phyloP scores from a whole-genome alignment of 2,113 vertebrate genomes.

The Callorhinus ursinus region DNA sequence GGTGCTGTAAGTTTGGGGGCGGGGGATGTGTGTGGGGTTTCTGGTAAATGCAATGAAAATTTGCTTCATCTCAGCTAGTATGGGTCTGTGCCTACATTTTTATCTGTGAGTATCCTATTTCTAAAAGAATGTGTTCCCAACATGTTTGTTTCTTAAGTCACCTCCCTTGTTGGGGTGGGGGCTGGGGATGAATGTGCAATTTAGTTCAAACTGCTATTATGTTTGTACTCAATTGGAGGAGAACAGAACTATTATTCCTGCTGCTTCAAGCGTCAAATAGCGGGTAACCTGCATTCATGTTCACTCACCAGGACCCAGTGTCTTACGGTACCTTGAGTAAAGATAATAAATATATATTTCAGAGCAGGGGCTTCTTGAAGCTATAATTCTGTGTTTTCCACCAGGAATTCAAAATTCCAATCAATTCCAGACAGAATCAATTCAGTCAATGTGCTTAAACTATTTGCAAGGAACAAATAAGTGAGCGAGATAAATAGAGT shows the following conservation, averaged over 20 bases:
- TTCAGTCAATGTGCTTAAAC: not conserved
- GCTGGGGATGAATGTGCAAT: too few species aligned
- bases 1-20: not conserved
- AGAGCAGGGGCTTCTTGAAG: not conserved
- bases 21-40: not conserved
- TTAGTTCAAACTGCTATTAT: not conserved
- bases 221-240: not conserved
- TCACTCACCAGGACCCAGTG: fast-evolving
- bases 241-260: not conserved
- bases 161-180: not conserved
- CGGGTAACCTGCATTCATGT: fast-evolving
- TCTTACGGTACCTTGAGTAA: not conserved
- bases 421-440: not conserved
- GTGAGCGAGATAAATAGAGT: not conserved
- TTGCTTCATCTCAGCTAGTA: not conserved
- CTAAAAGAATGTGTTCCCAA: not conserved
- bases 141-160: not conserved
- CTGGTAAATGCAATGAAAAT: fast-evolving
- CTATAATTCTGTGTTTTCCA: not conserved
- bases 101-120: not conserved
- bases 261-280: too few species aligned
- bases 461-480: conserved; percentile 17
- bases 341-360: not conserved
- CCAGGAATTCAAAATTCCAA: conserved; percentile 6
- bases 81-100: not conserved